phyloP scores from a whole-genome alignment of 2,113 vertebrate species.

The Solea senegalensis region DNA sequence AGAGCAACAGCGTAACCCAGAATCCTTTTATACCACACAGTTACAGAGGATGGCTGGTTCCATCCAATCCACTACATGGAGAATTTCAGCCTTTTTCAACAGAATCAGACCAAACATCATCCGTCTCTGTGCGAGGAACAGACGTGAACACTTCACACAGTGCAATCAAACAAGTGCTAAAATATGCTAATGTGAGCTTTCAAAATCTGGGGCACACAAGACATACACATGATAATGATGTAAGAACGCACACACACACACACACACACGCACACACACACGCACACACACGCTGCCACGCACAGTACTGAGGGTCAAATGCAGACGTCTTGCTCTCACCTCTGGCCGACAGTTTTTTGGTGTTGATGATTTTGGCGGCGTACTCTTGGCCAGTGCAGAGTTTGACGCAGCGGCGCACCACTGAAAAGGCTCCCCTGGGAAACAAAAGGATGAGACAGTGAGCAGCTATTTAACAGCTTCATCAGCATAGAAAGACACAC shows the following conservation, averaged over 20 bases:
- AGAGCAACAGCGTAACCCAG: too few species aligned
- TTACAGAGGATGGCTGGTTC: too few species aligned
- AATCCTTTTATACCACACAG: too few species aligned
- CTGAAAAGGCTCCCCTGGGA: constrained; percentile 93
- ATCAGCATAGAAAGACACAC: constrained; percentile 48
- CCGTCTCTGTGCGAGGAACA: constrained; percentile 43
- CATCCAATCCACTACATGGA: too few species aligned
- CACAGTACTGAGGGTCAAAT: too few species aligned
- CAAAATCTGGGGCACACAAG: constrained; percentile 47
- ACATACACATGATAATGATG: constrained; percentile 5
- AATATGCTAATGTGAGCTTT: constrained; percentile 57
- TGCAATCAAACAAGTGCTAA: constrained; percentile 53
- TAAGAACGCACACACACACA: neutral
- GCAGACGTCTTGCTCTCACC: constrained; percentile 79
- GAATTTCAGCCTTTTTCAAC: too few species aligned
- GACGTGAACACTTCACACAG: constrained; percentile 53
- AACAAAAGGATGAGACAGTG: constrained; percentile 52
- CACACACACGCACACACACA: neutral
- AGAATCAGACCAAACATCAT: constrained; percentile 32
- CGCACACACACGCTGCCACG: neutral
- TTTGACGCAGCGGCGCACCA: constrained; percentile 95
- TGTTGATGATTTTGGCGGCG: constrained; percentile 98
- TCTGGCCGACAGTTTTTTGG: constrained; percentile 97
- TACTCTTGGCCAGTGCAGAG: constrained; percentile 94
- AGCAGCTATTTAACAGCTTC: constrained; percentile 21